A percentile compares a stretch with the other conserved stretches of the same genome.
Conservation (phyloP, 2,888 invertebrate genomes). For the Heliconius ismenius region DNA sequence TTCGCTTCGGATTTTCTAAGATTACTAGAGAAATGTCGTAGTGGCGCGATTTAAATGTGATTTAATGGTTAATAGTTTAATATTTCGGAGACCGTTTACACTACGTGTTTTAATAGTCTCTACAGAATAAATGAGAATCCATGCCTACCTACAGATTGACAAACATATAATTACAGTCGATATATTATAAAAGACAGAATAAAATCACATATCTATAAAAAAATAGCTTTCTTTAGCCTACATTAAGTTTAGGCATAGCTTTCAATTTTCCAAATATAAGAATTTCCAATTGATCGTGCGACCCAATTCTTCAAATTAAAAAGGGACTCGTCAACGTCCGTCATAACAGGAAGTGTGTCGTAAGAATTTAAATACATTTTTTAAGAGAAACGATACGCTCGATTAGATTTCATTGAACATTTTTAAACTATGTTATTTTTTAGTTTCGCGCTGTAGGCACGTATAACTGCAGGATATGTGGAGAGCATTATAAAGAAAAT, state of each 20-base stretch:
- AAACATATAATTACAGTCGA: too few relatives aligned
- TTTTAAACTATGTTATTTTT: not conserved
- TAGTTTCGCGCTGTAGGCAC: too few relatives aligned
- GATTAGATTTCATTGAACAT: not conserved
- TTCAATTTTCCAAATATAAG: not conserved
- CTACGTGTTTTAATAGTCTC: not conserved
- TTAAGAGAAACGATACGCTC: not conserved
- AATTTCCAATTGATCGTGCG: not conserved
- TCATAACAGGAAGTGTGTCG: conserved; percentile 21
- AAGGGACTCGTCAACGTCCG: conserved; percentile 16
- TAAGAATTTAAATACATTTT: conserved; percentile 5
- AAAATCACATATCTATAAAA: too few relatives aligned
- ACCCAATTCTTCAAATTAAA: conserved; percentile 12
- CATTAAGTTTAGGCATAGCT: not conserved
- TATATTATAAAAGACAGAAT: too few relatives aligned
- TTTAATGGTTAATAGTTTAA: not conserved
- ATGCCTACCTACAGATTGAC: not conserved
- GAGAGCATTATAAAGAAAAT: not conserved
- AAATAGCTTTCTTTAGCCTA: too few relatives aligned
- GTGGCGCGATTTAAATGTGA: not conserved
- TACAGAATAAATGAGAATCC: not conserved
- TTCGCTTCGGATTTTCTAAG: not conserved
- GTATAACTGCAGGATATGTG: too few relatives aligned
- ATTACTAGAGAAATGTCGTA: not conserved
- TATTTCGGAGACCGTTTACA: not conserved